These are phyloP conservation scores for Ectemnius cavifrons DNA, from an alignment of 2,888 invertebrate genomes.

Conservation along the genomic window DNA sequence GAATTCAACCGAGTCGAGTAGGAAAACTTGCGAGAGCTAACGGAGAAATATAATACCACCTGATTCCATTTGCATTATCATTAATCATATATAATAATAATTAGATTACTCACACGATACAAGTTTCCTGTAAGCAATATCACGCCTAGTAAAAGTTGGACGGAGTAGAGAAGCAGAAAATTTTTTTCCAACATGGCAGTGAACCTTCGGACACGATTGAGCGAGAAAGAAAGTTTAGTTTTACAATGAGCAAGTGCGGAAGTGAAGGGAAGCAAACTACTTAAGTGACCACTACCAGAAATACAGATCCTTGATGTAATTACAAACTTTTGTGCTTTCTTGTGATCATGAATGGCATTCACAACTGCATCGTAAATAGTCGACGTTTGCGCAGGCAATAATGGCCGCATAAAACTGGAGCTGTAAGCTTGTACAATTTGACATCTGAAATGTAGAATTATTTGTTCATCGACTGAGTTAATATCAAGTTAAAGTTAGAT, in stretches of 20 bases:
- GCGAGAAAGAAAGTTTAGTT: too few species aligned
- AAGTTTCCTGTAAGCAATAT: not conserved
- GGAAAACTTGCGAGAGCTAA: not conserved
- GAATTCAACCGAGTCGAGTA: not conserved
- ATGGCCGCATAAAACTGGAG: not conserved
- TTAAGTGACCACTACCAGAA: too few species aligned
- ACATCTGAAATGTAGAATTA: not conserved
- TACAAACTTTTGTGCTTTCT: not conserved
- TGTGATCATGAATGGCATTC: not conserved
- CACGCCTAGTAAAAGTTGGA: not conserved
- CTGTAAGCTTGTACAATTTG: not conserved
- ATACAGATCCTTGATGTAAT: not conserved
- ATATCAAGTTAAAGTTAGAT: not conserved
- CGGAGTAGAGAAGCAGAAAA: not conserved
- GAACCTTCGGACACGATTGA: not conserved
- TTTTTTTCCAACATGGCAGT: not conserved
- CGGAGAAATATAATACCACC: not conserved
- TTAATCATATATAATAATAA: not conserved
- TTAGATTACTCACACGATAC: not conserved
- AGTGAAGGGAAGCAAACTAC: not conserved
- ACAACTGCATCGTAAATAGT: not conserved
- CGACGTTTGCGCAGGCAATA: not conserved
- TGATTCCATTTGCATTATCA: too few species aligned
- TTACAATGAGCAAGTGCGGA: too few species aligned
- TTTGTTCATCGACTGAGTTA: not conserved